Base-by-base conservation (phyloP, 2,797 vertebrate genomes). In the Lagocephalus sceleratus region DNA sequence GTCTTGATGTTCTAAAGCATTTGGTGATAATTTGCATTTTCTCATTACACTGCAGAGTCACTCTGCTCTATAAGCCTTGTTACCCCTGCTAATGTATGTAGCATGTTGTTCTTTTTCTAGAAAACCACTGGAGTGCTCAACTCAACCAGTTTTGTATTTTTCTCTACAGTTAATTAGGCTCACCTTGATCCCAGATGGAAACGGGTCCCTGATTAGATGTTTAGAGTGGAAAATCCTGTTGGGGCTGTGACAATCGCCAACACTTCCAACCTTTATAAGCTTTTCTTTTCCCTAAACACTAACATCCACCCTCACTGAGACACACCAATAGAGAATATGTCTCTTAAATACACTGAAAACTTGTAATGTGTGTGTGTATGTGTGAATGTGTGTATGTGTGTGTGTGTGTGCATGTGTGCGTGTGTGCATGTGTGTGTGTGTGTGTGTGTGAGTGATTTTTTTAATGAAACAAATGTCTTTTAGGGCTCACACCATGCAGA, bases 121-220 rank as follows among this genome's bases (percentile, higher is more conserved):
- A 35, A 35, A 35, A 14, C 32, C 32, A 35, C 32, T 12, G 11
- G 32, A 12, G 32, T 35, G 32, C 32, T 35, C 32, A 35, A 12
- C 14, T 12, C 32, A 4, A 35, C 32, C 32, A 35, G 32, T 35
- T 35, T n/a, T 35, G 11, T 35, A n/a, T n/a, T 42, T 9, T n/a
- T 6, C 39, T n/a, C 3, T 42, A 51, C 57, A 72, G 56, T 70
- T 72, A 72, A 75, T 67, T 70, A 66, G 29, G 21, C 69, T 54
- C 60, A 61, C 57, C 63, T 69, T 66, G 16, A 19, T 60, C 66
- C 46, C 51, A 68, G 41, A 35, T 54, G 55, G 49, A 57, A 74
- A 62, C 47, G 45, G 51, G 68, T 47, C 51, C 45, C 52, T 49
- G 60, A 70, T 73, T 55, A 75, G 60, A 38, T 55, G 54, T 68